phyloP scores from a whole-genome alignment of 2,888 invertebrate genomes.

The Dasysyrphus albostriatus region DNA sequence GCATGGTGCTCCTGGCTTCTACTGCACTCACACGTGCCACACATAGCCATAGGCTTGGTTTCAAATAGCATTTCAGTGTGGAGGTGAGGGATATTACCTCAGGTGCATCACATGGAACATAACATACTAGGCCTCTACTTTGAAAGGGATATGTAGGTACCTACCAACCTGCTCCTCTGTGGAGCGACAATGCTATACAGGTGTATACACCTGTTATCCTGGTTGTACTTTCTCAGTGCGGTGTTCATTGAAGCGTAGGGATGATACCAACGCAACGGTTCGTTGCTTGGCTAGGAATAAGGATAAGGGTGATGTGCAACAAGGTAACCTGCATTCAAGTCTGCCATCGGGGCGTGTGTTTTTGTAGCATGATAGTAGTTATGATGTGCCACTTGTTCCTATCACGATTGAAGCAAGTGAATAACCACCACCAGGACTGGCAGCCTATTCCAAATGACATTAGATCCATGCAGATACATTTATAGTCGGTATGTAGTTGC shows the following conservation, averaged over 20 bases:
- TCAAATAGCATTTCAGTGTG: constrained; percentile 46
- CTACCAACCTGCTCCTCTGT: background rate
- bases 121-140: constrained; percentile 24
- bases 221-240: constrained; percentile 50
- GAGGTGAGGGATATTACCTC: constrained; percentile 41
- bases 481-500: constrained; percentile 50
- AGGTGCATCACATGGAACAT: constrained; percentile 21
- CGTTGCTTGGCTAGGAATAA: constrained; percentile 12
- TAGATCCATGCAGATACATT: constrained; percentile 48
- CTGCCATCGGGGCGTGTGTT: constrained; percentile 3
- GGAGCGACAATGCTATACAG: constrained; percentile 36
- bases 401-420: constrained; percentile 61
- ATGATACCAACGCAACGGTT: constrained; percentile 49
- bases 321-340: constrained; percentile 40
- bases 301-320: constrained; percentile 39
- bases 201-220: constrained; percentile 71
- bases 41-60: constrained; percentile 51
- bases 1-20: constrained; percentile 38
- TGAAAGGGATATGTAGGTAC: constrained; percentile 24
- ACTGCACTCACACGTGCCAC: constrained; percentile 59
- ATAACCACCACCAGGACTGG: constrained; percentile 30
- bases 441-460: constrained; percentile 61
- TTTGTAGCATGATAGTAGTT: constrained; percentile 37
- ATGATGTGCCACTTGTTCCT: constrained; percentile 69
- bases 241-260: constrained; percentile 60